These are phyloP conservation scores for Heliconius charithonia DNA, from an alignment of 2,888 invertebrate species.

Conservation along the genomic window DNA sequence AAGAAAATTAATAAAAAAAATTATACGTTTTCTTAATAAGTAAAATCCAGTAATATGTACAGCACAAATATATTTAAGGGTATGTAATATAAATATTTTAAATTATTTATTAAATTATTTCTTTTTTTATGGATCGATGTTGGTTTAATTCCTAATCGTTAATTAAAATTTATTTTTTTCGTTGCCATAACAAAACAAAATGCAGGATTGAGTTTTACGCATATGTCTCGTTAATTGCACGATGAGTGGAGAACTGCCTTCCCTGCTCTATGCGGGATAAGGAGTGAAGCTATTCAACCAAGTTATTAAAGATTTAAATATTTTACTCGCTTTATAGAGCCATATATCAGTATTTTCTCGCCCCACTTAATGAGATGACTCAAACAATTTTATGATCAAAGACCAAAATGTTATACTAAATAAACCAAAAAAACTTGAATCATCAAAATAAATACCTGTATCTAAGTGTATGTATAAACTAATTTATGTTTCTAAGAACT, in stretches of 20 bases:
- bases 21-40: too few relatives aligned
- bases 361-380: not conserved
- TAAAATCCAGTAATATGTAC: too few relatives aligned
- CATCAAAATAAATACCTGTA: conserved; percentile 11
- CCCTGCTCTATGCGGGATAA: not conserved
- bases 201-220: too few relatives aligned
- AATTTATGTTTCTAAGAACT: conserved; percentile 39
- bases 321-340: not conserved
- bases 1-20: too few relatives aligned
- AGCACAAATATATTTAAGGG: too few relatives aligned
- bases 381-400: not conserved
- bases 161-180: not conserved
- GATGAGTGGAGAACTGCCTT: not conserved
- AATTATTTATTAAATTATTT: too few relatives aligned
- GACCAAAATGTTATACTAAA: not conserved
- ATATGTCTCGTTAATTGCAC: not conserved
- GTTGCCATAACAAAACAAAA: not conserved
- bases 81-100: too few relatives aligned
- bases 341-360: not conserved
- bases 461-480: conserved; percentile 34
- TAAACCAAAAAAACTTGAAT: not conserved
- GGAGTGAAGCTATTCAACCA: not conserved
- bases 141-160: not conserved
- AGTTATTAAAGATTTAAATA: not conserved
- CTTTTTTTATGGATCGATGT: not conserved